Evolutionary conservation across 2,797 vertebrate genomes (phyloP).

Genomic region (Carduelis carduelis): DNA sequence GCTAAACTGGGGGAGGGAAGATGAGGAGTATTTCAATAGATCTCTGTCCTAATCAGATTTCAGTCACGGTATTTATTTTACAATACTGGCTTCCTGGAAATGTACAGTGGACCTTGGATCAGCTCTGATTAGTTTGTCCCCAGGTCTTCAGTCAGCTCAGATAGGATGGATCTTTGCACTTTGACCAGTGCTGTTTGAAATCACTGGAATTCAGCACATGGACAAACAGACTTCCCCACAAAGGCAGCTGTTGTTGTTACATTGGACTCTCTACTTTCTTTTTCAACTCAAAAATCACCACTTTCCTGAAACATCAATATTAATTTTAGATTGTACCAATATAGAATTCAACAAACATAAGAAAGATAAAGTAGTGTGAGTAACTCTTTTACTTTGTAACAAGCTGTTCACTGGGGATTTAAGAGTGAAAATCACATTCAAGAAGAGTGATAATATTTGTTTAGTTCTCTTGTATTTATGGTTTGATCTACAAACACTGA

Average conservation of each 20-base stretch:
- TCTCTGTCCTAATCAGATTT: not conserved
- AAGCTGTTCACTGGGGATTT: not conserved
- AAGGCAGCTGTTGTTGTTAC: not conserved
- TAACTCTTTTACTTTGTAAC: not conserved
- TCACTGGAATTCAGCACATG: not conserved
- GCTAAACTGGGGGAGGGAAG: not conserved
- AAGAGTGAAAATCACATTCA: not conserved
- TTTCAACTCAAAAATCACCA: not conserved
- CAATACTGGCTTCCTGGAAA: not conserved
- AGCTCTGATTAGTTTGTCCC: not conserved
- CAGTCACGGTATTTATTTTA: not conserved
- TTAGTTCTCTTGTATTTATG: not conserved
- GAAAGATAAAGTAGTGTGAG: not conserved
- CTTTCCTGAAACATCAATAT: not conserved
- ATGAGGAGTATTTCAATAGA: not conserved
- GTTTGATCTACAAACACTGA: not conserved
- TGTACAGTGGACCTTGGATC: constrained; percentile 2
- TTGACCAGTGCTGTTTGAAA: not conserved
- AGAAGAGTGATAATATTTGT: not conserved
- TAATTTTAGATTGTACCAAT: not conserved
- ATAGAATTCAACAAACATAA: not conserved
- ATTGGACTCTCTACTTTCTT: not conserved
- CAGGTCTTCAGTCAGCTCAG: not conserved
- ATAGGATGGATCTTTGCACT: constrained; percentile 35
- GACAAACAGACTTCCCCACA: not conserved